A percentile compares a stretch with the other conserved stretches of the same genome.
phyloP scores from a whole-genome alignment of 1,140 invertebrate genomes.

The Mylabris phalerata region DNA sequence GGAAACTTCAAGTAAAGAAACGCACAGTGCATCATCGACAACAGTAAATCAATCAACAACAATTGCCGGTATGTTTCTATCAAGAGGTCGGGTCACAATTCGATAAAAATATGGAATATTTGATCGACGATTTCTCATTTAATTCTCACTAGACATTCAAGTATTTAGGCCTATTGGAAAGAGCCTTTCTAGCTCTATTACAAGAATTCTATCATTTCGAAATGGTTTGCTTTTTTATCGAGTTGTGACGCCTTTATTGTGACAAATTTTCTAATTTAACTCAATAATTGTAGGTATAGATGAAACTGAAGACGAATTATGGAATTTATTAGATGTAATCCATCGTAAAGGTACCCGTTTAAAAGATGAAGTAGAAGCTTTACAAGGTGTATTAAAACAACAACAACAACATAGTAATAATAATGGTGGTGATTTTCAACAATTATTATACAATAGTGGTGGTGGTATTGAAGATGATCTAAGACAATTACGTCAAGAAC shows the following conservation, averaged over 20 bases:
- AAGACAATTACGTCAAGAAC: conserved; percentile 55
- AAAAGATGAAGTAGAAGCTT: conserved; percentile 63
- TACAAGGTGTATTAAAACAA: conserved; percentile 44
- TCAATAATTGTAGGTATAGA: conserved; percentile 29
- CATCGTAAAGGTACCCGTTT: conserved; percentile 69
- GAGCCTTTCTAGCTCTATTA: no score
- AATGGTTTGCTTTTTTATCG: no score
- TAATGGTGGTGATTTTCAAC: conserved; percentile 18
- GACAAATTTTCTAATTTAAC: background rate
- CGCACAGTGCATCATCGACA: conserved; percentile 53
- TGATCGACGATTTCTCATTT: no score
- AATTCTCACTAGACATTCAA: no score
- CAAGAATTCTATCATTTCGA: no score
- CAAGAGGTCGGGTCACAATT: no score
- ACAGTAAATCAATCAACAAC: conserved; percentile 45
- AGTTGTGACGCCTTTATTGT: no score
- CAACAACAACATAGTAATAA: conserved; percentile 43
- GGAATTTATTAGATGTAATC: conserved; percentile 78
- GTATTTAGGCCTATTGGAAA: no score
- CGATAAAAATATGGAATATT: no score
- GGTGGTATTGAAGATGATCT: conserved; percentile 45
- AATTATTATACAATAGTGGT: conserved; percentile 14
- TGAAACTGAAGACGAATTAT: conserved; percentile 72
- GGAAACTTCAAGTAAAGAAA: conserved; percentile 71
- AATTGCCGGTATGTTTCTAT: conserved; percentile 31